Conservation (phyloP, 2,888 invertebrate species). For the Eurois occulta region DNA sequence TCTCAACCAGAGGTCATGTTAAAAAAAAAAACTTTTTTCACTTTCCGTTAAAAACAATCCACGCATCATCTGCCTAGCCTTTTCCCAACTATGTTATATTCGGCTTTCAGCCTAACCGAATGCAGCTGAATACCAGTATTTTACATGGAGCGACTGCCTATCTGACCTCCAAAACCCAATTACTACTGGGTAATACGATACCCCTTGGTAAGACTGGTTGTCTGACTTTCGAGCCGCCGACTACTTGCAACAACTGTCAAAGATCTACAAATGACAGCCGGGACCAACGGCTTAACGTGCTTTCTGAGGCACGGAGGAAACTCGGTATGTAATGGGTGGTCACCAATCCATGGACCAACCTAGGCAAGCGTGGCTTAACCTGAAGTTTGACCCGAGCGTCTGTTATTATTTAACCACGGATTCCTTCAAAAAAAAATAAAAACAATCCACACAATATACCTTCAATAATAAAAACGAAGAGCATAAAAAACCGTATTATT, state of each 20-base stretch:
- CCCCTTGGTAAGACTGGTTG: background rate
- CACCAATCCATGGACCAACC: background rate
- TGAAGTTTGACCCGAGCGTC: background rate
- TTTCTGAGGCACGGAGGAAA: background rate
- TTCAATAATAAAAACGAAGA: slow-evolving; percentile 7
- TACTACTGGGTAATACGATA: background rate
- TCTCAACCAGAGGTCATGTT: rapidly evolving
- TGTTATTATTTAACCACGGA: background rate
- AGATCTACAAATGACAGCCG: background rate
- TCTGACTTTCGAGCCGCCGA: background rate
- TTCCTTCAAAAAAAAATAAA: background rate
- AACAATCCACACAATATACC: background rate
- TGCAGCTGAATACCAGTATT: background rate
- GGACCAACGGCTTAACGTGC: background rate
- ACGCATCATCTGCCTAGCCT: background rate
- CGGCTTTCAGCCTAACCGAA: background rate
- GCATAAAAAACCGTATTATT: slow-evolving; percentile 23
- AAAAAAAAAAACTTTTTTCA: too few species aligned
- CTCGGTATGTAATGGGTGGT: background rate
- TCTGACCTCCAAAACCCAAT: background rate
- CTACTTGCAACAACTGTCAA: background rate
- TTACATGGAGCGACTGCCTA: background rate
- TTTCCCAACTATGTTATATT: background rate
- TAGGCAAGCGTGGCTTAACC: background rate
- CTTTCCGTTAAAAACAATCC: too few species aligned